Base-by-base conservation (phyloP, 2,113 vertebrate genomes). In the Proterorhinus semilunaris region DNA sequence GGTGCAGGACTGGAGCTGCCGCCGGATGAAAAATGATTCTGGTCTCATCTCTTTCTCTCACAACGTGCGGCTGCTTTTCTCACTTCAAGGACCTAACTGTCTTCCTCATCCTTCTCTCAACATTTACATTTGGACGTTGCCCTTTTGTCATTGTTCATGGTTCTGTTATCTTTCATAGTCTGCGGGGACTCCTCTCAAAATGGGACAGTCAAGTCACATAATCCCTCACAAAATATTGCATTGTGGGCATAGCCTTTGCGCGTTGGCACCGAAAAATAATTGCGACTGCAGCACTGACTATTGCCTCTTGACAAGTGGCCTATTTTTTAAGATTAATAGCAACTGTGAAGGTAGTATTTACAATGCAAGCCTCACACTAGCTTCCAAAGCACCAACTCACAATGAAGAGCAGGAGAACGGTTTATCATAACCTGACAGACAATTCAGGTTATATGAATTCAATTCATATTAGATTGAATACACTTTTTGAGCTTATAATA, bases 1-100 rank as follows among this genome's bases (percentile, higher is more conserved):
- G 66, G 62, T 72, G 67, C 47, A 1, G 44, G 52, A 71, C 50
- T 68, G 48, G 15, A 69, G 54, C 52, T 2, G 21, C 61, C 44
- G 58, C 75, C 54, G 63, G 69, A 75, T 66, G 74, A 78, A 76
- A 82, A 77, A 77, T 75, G 51, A 71, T 71, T 74, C 65, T 45
- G 15, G 62, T 74, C 58, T 76, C 69, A 57, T 79, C 68, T 55
- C 61, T 76, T 13, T 75, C 69, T 75, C 72, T 70, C 62, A 70
- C 57, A 17, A 4, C 5, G 13, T 79, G 72, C 85, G 79, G 70
- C 76, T 86, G 76, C 77, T 67, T 76, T 71, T 62, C 43, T 74
- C 16, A 54, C 49, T 68, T 21, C 53, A 52, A 76, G 44, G 48
- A 55, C 55, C 65, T 65, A 27, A 65, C 61, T 72, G 70, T 50